Evolutionary conservation across 2,888 invertebrate genomes (phyloP), one percentile per base, ranked within the genome.

Genomic region (Villa cingulata): DNA sequence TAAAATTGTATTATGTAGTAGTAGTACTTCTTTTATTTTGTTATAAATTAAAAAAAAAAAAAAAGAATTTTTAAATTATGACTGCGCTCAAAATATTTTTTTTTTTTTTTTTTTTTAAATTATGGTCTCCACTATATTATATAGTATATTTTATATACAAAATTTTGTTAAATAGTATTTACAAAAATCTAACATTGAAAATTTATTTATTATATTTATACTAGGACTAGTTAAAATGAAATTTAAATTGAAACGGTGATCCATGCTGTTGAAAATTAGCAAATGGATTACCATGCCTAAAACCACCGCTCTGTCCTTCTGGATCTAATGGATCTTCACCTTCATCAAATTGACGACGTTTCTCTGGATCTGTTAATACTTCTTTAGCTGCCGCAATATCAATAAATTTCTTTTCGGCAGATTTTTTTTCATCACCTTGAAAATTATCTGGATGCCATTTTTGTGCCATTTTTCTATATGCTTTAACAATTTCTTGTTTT

Each of bases 381-480:
- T 98, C 98, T 71, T 99, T 99, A 46, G 98, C 98, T 37, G 96
- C 91, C 3, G 97, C 98, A 60, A 98, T 86, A 68, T 98, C 97
- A 53, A 98, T 95, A 66, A 98, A 98, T 72, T 86, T 94, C 70
- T 94, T 94, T 70, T 98, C 89, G 0, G 98, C 98, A 44, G 82
- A 74, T 63, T 92, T 88, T 72, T 96, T 96, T 65, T 91, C 90
- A 53, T 87, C 86, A 14, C 81, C 85, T 43, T 76, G 77, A 70
- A 83, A 96, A 71, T 87, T 92, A 71, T 98, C 98, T 0, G 98
- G 98, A 73, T 98, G 98, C 96, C 97, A 99, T 68, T 95, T 87
- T 70, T 92, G 91, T 15, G 98, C 98, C 45, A 90, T 80, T 72
- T 91, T 92, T 55, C 97, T 79, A 70, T 98, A 98, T 17, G 94